A percentile compares a stretch with the other conserved stretches of the same genome.
These are phyloP conservation scores for Propithecus perrieri DNA, from an alignment of 2,797 vertebrate genomes.

Conservation along the genomic window DNA sequence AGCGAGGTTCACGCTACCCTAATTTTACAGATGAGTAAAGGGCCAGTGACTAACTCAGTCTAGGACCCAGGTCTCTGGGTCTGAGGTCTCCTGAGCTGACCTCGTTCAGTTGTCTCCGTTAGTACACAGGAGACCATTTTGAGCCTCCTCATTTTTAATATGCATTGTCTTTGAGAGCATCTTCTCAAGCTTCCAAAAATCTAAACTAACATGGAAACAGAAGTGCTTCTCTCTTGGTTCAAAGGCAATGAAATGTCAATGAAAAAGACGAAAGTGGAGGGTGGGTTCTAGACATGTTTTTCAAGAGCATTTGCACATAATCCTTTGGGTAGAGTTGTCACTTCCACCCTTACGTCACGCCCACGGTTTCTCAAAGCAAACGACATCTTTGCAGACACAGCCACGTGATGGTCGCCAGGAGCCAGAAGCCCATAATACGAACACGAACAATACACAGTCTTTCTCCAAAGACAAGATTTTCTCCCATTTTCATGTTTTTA, in stretches of 20 bases:
- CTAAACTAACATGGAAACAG: background rate
- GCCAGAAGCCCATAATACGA: background rate
- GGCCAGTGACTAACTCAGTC: background rate
- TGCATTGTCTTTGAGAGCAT: background rate
- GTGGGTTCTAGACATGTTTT: slow-evolving; percentile 42
- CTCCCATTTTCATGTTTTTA: background rate
- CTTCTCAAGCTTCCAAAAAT: slow-evolving; percentile 18
- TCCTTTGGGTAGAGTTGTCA: background rate
- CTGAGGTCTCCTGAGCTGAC: background rate
- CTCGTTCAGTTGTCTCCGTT: background rate
- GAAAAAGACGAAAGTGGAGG: slow-evolving; percentile 21
- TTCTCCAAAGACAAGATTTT: background rate
- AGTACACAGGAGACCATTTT: background rate
- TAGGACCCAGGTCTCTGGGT: background rate
- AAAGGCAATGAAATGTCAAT: slow-evolving; percentile 25
- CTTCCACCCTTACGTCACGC: background rate
- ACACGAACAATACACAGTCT: background rate
- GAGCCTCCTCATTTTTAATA: background rate
- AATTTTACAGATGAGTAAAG: background rate
- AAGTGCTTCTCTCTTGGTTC: slow-evolving; percentile 15
- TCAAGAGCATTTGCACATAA: background rate
- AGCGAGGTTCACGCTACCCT: background rate
- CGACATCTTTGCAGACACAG: background rate
- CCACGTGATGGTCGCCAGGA: background rate
- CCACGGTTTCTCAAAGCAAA: background rate